Percentiles rank a stretch among this genome's conserved stretches.
Evolutionary conservation across 1,140 invertebrate genomes (phyloP).

Genomic region (Cardiocondyla obscurior): DNA sequence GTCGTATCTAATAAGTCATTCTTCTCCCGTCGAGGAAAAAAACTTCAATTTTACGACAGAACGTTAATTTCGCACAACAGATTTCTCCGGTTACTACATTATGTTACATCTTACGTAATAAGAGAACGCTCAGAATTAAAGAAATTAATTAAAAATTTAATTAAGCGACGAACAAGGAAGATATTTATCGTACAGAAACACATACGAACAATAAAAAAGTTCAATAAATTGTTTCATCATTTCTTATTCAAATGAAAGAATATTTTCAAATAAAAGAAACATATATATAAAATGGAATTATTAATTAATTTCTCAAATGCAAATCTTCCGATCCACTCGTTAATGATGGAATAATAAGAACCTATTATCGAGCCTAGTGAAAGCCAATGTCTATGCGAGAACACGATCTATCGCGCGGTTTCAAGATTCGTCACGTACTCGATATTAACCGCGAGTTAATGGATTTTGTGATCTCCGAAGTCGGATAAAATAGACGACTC

Average conservation of each 20-base stretch:
- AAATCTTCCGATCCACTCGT: background rate
- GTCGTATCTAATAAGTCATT: background rate
- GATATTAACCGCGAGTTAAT: slow-evolving; percentile 43
- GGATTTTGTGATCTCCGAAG: slow-evolving; percentile 19
- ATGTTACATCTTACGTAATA: background rate
- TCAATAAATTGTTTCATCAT: background rate
- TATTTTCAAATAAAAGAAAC: too few species aligned
- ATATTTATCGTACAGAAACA: background rate
- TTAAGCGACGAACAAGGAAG: background rate
- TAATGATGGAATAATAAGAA: background rate
- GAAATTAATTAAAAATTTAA: slow-evolving; percentile 42
- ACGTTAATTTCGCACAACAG: background rate
- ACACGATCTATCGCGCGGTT: slow-evolving; percentile 13
- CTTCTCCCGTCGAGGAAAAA: background rate
- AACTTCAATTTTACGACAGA: background rate
- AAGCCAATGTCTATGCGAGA: slow-evolving; percentile 9
- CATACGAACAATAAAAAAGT: background rate
- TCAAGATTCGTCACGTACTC: slow-evolving; percentile 42
- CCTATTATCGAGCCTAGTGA: background rate
- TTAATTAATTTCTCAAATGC: background rate
- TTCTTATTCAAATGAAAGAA: too few species aligned
- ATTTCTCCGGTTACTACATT: background rate
- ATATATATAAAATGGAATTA: background rate
- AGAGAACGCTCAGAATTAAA: background rate
- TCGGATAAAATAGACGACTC: slow-evolving; percentile 33